Percentiles rank a stretch among this genome's conserved stretches.
These are phyloP conservation scores for Pristiophorus japonicus DNA, from an alignment of 2,113 vertebrate genomes.

Conservation along the genomic window DNA sequence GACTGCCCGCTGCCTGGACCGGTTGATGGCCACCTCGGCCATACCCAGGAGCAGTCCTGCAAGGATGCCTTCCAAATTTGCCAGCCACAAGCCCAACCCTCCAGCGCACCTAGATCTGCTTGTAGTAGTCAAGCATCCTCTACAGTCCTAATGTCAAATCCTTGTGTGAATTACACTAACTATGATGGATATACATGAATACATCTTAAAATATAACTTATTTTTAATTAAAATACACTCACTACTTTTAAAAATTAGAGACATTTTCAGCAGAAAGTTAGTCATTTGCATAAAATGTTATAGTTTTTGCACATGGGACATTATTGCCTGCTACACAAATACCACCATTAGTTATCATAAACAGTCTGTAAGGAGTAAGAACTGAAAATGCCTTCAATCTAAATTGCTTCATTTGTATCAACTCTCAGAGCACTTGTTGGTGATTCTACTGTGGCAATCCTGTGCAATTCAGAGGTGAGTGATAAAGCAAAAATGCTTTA, in stretches of 20 bases:
- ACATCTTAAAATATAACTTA: not conserved
- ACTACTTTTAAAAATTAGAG: conserved; percentile 13
- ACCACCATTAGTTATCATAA: not conserved
- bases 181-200: not conserved
- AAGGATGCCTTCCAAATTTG: too few relatives aligned
- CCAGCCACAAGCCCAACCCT: too few relatives aligned
- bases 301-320: not conserved
- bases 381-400: not conserved
- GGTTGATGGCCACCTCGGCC: too few relatives aligned
- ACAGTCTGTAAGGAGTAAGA: not conserved
- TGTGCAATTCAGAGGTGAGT: not conserved
- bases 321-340: not conserved
- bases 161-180: not conserved
- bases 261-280: not conserved
- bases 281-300: not conserved
- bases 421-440: not conserved
- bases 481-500: not conserved
- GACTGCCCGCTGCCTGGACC: too few relatives aligned
- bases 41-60: too few relatives aligned
- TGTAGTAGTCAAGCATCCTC: too few relatives aligned
- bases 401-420: not conserved
- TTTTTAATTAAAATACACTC: not conserved
- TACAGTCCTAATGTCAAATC: not conserved
- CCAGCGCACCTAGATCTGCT: too few relatives aligned
- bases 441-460: not conserved